Base-by-base conservation (phyloP, 2,888 invertebrate species). In the Catocala nupta region DNA sequence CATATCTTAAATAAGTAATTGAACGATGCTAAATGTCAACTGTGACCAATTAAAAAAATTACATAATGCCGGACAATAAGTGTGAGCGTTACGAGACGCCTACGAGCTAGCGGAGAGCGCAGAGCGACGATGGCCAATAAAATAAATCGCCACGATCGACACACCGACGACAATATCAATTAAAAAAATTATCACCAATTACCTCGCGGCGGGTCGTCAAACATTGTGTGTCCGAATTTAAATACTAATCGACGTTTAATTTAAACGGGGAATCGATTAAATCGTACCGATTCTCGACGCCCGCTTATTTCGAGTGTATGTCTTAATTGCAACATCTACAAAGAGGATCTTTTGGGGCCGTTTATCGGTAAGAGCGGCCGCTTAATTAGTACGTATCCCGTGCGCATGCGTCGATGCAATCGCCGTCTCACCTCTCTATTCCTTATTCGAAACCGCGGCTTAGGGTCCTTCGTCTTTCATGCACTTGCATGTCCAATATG, bases 381-480 rank as follows among this genome's bases (percentile, higher is more conserved):
- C 87, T 92, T 92, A 93, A 93, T 93, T 92, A 93, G 92, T 92
- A 89, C 86, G 88, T 89, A 89, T 88, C 85, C 81, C 84, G 83
- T 84, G 86, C 83, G 82, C 84, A 73, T 78, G 85, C 81, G 77
- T 81, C 83, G 92, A 93, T 92, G 87, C 81, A 80, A 92, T 93
- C 91, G 73, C 81, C 73, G 85, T 83, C 85, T 88, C 91, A 90
- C 90, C 89, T 88, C 84, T 85, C 85, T 86, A 86, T 88, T 87
- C 89, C 88, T 87, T 89, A 86, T 85, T 85, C 77, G 79, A 71
- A 68, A 62, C 65, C 55, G 53, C 57, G 43, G 70, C 64, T 68
- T 68, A 78, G 64, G 77, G 77, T 75, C 75, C 57, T 57, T 57
- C 81, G 79, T 84, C 86, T 67, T 77, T 83, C 77, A 77, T 74